Base-by-base conservation (phyloP, 2,797 vertebrate genomes). In the Dromococcyx pavoninus region DNA sequence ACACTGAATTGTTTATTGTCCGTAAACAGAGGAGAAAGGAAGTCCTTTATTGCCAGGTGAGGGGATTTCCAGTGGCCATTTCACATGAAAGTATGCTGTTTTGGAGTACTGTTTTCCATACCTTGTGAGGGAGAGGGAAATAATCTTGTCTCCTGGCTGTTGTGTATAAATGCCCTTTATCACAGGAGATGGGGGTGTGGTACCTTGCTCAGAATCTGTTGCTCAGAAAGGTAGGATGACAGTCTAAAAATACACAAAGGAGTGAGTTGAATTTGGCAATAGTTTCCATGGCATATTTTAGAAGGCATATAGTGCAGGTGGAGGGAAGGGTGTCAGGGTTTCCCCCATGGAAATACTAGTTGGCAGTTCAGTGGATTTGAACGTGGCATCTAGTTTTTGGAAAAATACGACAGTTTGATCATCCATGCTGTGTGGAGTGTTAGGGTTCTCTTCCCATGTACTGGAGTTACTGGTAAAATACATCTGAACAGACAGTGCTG, bases 21-120 rank as follows among this genome's bases (percentile, higher is more conserved):
- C 1, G 1, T n/a, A 23, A 61, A 23, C 57, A 69, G 65, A 86
- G 58, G 73, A 81, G 82, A 91, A 64, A 58, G 82, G 72, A 94
- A 75, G 46, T 30, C 35, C n/a, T 69, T 65, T 65, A 51, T 32
- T 50, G 39, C 50, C 86, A 94, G 95, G 89, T 89, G 87, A 86
- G 72, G 67, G 48, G 27, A 87, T 95, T 92, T 88, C 75, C 46
- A 13, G 76, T 61, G 75, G 19, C 23, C 5, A 0, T 72, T 69
- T 89, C 37, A 50, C 80, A 65, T 67, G 51, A 37, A 92, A 62
- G 57, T 30, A 30, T 81, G 60, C 46, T 66, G 50, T 2, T 87
- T 41, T 75, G 65, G 44, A n/a, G 43, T 30, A 7, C 35, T 76
- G 33, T 90, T 62, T 80, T 37, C 43, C 33, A 21, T 87, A 5